A percentile compares a stretch with the other conserved stretches of the same genome.
phyloP scores from a whole-genome alignment of 2,113 vertebrate species.

The Ia io region DNA sequence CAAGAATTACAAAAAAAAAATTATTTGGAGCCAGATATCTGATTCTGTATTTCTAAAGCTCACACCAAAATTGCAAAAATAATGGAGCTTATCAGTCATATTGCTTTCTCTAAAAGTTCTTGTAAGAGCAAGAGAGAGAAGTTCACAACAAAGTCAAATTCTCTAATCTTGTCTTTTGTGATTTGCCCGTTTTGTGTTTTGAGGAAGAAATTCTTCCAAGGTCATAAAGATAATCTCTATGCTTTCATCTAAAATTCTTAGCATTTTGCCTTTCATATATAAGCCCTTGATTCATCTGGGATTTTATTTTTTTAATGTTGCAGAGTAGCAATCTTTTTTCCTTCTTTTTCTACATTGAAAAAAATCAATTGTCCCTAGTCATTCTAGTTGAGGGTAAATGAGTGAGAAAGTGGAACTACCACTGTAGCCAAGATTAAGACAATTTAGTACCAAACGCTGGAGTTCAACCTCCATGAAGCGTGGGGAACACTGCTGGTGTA shows the following conservation, averaged over 20 bases:
- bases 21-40: neutral
- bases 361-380: neutral
- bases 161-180: neutral
- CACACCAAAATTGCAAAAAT: neutral
- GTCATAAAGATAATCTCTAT: neutral
- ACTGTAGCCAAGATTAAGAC: neutral
- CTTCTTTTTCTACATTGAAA: neutral
- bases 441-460: neutral
- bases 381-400: neutral
- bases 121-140: neutral
- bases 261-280: neutral
- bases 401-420: neutral
- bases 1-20: neutral
- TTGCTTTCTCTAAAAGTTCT: neutral
- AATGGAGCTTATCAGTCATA: neutral
- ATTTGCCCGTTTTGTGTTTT: neutral
- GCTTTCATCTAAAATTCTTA: neutral
- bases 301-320: neutral
- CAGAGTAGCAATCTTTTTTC: neutral
- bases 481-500: neutral
- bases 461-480: neutral
- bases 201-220: neutral
- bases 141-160: neutral
- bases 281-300: neutral
- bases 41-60: neutral